phyloP scores from a whole-genome alignment of 2,888 invertebrate genomes.

The Malacosoma neustria region DNA sequence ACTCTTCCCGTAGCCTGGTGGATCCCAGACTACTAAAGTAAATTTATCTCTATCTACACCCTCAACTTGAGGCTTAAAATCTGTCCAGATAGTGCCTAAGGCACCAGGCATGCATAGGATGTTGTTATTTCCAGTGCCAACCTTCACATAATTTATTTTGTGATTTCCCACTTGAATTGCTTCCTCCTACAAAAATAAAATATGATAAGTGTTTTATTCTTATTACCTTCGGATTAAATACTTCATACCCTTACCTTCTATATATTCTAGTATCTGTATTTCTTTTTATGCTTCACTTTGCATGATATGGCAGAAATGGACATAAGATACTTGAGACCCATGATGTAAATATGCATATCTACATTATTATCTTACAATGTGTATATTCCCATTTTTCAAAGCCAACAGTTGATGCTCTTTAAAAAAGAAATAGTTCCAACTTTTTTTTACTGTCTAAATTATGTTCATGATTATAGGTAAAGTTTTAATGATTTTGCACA shows the following conservation, averaged over 20 bases:
- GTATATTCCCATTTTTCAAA: no score
- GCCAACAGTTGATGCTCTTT: no score
- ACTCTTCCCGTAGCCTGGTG: slow-evolving; percentile 90
- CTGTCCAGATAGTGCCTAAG: slow-evolving; percentile 86
- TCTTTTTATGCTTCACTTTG: no score
- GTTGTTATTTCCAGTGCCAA: slow-evolving; percentile 75
- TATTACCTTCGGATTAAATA: background rate
- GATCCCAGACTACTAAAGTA: slow-evolving; percentile 85
- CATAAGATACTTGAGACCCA: no score
- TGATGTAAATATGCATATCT: no score
- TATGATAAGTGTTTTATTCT: background rate
- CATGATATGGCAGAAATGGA: no score
- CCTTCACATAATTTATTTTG: slow-evolving; percentile 72
- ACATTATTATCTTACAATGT: no score
- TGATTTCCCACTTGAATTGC: slow-evolving; percentile 77
- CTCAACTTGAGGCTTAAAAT: slow-evolving; percentile 86
- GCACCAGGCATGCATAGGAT: slow-evolving; percentile 87
- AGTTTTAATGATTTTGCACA: no score
- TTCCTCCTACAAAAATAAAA: slow-evolving; percentile 72
- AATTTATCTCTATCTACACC: slow-evolving; percentile 77
- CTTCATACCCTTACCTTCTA: background rate
- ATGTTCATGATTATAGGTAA: no score
- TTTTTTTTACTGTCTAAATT: no score
- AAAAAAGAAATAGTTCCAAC: no score
- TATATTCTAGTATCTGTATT: no score